A percentile compares a stretch with the other conserved stretches of the same genome.
phyloP scores from a whole-genome alignment of 2,113 vertebrate species.

The Edolisoma coerulescens region DNA sequence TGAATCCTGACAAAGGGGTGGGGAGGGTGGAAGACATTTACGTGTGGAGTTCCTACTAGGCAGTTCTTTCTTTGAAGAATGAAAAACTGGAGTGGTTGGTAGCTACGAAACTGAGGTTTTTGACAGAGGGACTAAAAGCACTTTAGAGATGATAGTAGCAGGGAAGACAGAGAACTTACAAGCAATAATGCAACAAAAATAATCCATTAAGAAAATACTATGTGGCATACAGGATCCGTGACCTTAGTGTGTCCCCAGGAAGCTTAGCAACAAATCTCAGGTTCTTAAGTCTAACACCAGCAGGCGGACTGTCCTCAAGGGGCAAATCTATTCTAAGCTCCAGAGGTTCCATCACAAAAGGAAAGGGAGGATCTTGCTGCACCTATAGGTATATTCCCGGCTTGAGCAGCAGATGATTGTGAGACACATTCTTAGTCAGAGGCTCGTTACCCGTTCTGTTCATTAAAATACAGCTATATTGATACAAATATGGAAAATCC shows the following conservation, averaged over 20 bases:
- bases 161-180: neutral
- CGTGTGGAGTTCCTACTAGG: neutral
- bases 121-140: neutral
- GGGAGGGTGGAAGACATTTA: neutral
- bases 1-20: neutral
- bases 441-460: neutral
- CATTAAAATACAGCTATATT: neutral
- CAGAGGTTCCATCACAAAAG: neutral
- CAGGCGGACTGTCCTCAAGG: neutral
- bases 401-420: neutral
- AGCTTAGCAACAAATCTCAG: neutral
- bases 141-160: neutral
- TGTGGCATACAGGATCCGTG: neutral
- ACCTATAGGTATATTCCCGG: neutral
- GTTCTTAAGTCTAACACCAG: neutral
- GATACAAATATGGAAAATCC: neutral
- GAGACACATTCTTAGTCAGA: accelerated
- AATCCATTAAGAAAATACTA: neutral
- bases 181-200: neutral
- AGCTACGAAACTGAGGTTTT: neutral
- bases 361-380: neutral
- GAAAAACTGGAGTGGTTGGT: neutral
- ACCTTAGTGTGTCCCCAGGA: neutral
- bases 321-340: neutral
- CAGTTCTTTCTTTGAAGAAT: neutral